Base-by-base conservation (phyloP, 2,797 vertebrate genomes). In the Corythornis leucogaster region DNA sequence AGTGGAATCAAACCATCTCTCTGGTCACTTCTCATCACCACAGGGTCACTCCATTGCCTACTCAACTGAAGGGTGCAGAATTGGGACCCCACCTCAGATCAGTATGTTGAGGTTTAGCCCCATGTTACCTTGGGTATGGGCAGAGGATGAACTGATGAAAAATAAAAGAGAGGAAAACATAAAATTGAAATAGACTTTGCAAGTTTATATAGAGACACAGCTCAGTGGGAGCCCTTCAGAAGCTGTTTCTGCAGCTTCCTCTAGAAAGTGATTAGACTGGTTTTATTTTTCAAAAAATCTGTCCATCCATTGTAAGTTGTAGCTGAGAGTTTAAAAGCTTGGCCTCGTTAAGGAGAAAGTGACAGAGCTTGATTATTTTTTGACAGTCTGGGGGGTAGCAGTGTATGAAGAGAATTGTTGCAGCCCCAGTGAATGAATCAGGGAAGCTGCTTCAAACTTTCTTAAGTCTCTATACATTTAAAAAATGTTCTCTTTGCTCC, bases 131-230 rank as follows among this genome's bases (percentile, higher is more conserved):
- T 58, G 64, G 40, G 58, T 81, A 61, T 24, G 18, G 54, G 57
- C 64, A 92, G 64, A 93, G 30, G 50, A 66, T 81, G 66, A 68
- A 92, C 82, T 87, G 40, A 83, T 77, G 75, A 90, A 86, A 94
- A 84, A 84, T 86, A 79, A 53, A 76, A 43, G 50, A 87, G 30
- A 4, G 18, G 13, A 11, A 71, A 77, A 88, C 50, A 61, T 38
- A 88, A 90, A 89, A 91, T 87, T 91, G 77, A 85, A 85, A 74
- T 57, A 80, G 54, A 31, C 11, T 90, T 91, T 78, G 21, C 62
- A 68, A 48, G 15, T 18, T 88, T 6, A 80, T 74, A 58, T 77
- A 58, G 61, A 74, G 51, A 70, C 55, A 63, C 71, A 77, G 26
- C 64, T 90, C 85, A 68, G 58, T 54, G n/a, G 77, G 89, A 80